A percentile compares a stretch with the other conserved stretches of the same genome.
Evolutionary conservation across 2,888 invertebrate species (phyloP).

Genomic region (Oscheius sp.): DNA sequence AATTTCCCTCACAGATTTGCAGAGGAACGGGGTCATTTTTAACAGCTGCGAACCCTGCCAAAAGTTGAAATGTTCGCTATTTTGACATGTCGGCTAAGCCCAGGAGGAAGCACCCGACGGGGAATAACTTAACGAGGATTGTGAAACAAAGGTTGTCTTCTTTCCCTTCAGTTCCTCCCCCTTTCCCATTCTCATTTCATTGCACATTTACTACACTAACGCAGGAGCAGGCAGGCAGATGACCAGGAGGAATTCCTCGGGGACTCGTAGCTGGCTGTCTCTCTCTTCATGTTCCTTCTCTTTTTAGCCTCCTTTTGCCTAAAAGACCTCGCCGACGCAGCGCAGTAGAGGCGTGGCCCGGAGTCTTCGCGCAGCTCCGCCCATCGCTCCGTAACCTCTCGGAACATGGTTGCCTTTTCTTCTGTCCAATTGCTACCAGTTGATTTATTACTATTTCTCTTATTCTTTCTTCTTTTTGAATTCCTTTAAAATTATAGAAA

Average conservation of each 20-base stretch:
- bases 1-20: no score
- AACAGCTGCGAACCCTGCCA: no score
- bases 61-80: no score
- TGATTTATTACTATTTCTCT: background rate
- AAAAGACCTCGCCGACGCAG: background rate
- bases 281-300: slow-evolving; percentile 14
- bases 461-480: background rate
- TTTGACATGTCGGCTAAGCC: no score
- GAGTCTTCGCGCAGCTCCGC: background rate
- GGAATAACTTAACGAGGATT: no score
- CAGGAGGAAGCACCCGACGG: no score
- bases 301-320: background rate
- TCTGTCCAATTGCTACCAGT: background rate
- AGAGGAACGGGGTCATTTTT: no score
- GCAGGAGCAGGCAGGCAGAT: background rate
- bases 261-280: background rate
- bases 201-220: slow-evolving; percentile 12
- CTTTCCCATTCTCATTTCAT: slow-evolving; percentile 15
- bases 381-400: slow-evolving; percentile 4
- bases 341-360: background rate
- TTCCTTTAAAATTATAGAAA: no score
- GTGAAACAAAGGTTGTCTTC: no score
- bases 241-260: background rate
- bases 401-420: slow-evolving; percentile 11
- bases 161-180: background rate